These are phyloP conservation scores for Semicossyphus pulcher DNA, from an alignment of 2,113 vertebrate genomes.

Conservation along the genomic window DNA sequence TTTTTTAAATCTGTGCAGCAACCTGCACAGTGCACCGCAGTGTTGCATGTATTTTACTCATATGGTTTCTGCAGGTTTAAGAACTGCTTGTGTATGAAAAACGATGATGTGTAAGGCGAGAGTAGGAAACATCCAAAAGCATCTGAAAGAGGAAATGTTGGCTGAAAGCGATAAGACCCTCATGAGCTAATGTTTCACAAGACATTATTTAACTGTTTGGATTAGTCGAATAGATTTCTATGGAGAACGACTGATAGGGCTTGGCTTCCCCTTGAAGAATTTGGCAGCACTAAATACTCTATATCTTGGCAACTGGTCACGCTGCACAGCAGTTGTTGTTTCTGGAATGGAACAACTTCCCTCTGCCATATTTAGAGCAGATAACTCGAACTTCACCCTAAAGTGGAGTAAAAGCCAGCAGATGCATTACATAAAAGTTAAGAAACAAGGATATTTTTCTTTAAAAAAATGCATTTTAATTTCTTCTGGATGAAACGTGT, in stretches of 20 bases:
- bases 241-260: constrained; percentile 67
- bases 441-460: too few relatives aligned
- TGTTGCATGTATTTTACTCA: constrained; percentile 14
- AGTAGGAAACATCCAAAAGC: constrained; percentile 4
- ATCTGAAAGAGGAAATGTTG: constrained; percentile 32
- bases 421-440: neutral
- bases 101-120: neutral
- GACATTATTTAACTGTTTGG: constrained; percentile 60
- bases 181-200: constrained; percentile 38
- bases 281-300: constrained; percentile 70
- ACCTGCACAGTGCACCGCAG: constrained; percentile 1
- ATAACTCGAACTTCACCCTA: constrained; percentile 52
- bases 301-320: constrained; percentile 73
- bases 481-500: neutral
- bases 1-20: constrained; percentile 27
- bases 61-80: constrained; percentile 5
- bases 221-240: constrained; percentile 71
- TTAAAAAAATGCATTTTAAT: too few relatives aligned
- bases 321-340: constrained; percentile 78
- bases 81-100: constrained; percentile 7
- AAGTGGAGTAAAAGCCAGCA: constrained; percentile 17
- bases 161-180: constrained; percentile 24
- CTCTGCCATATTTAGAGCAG: constrained; percentile 71
- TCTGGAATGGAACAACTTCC: constrained; percentile 66
- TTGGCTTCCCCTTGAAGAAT: constrained; percentile 70